A percentile compares a stretch with the other conserved stretches of the same genome.
These are phyloP conservation scores for Muntiacus muntjak DNA, from an alignment of 2,113 vertebrate species.

Conservation along the genomic window DNA sequence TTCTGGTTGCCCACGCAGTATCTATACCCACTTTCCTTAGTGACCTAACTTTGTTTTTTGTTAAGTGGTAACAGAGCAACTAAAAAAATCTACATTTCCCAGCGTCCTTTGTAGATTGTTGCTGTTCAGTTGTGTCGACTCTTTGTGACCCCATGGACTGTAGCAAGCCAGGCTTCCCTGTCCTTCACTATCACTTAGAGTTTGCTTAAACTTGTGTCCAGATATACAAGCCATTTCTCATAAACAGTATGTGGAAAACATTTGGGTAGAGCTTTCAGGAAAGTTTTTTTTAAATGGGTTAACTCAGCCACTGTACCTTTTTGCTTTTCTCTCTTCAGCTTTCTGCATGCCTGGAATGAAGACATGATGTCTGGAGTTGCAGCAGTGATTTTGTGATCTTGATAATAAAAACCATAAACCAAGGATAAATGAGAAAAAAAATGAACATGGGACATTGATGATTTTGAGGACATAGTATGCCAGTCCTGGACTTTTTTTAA, in stretches of 20 bases:
- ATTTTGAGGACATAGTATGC: background rate
- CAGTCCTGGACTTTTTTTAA: background rate
- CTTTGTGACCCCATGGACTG: background rate
- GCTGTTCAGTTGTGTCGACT: background rate
- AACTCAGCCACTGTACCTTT: background rate
- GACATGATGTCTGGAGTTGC: background rate
- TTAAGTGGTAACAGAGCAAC: background rate
- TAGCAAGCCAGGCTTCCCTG: background rate
- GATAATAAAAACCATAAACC: background rate
- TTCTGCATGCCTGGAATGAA: background rate
- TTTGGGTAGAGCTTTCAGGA: background rate
- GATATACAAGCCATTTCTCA: background rate
- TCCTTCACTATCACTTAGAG: background rate
- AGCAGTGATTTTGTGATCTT: background rate
- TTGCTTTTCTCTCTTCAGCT: background rate
- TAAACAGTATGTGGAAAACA: background rate
- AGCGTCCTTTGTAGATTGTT: background rate
- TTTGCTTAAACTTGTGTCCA: background rate
- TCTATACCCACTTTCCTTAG: background rate
- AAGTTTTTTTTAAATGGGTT: background rate
- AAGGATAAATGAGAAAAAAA: background rate
- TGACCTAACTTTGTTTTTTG: background rate
- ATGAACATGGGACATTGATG: background rate
- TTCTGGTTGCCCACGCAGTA: background rate
- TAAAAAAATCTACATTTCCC: background rate